phyloP scores from a whole-genome alignment of 2,113 vertebrate genomes.

The Sciurus niger region DNA sequence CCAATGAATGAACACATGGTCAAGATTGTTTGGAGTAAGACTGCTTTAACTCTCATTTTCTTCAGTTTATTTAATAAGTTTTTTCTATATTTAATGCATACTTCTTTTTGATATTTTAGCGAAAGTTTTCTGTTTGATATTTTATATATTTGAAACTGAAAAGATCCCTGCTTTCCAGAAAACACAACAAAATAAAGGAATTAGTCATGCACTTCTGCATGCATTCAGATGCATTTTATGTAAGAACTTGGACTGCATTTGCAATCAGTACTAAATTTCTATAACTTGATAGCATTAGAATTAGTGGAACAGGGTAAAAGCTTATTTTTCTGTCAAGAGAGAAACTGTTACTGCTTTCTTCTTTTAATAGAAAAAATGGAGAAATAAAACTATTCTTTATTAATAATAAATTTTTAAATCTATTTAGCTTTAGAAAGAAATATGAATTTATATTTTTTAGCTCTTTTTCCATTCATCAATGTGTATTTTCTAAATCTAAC shows the following conservation, averaged over 20 bases:
- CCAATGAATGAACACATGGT: background rate
- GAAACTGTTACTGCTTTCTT: background rate
- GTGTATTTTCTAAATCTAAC: background rate
- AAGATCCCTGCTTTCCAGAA: slow-evolving; percentile 19
- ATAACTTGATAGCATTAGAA: slow-evolving; percentile 4
- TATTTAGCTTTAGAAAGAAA: slow-evolving; percentile 5
- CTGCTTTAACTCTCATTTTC: background rate
- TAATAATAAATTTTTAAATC: background rate
- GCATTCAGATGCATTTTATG: slow-evolving; percentile 7
- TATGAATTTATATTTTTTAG: slow-evolving; percentile 21
- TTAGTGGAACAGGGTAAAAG: slow-evolving; percentile 29
- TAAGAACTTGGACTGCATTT: slow-evolving; percentile 18
- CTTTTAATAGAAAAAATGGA: slow-evolving; percentile 37
- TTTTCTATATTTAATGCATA: background rate
- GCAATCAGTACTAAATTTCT: background rate
- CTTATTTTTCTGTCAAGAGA: background rate
- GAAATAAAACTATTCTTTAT: background rate
- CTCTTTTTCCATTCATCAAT: background rate
- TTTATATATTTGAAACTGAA: background rate
- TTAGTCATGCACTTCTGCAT: background rate
- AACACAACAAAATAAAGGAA: background rate
- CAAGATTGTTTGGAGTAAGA: background rate
- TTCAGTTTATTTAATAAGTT: background rate
- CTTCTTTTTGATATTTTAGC: background rate
- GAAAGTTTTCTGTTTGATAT: slow-evolving; percentile 20